Evolutionary conservation across 2,888 invertebrate species (phyloP), one percentile per base, ranked within the genome.

Genomic region (Melieria picta): DNA sequence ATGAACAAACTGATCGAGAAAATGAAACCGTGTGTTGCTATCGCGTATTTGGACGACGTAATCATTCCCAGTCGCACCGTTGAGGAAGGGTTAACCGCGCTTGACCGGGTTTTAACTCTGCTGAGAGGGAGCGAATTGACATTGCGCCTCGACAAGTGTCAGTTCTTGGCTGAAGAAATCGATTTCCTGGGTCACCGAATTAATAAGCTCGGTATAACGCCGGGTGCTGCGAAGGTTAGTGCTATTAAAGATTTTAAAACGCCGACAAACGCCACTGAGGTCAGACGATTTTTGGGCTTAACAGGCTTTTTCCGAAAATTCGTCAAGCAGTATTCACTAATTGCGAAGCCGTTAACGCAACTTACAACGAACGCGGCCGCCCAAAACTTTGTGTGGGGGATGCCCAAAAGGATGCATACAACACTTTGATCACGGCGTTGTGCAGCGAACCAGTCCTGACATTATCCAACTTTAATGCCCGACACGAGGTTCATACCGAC

Each of bases 1-100:
- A 75, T 75, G 73, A 69, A 73, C 9, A 30, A 52, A 47, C 7
- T 74, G 10, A 16, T 50, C 6, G 48, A 11, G 13, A 52, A 45
- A 55, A 65, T 55, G 65, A 65, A 45, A 9, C 65, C 45, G 5
- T 13, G 30, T 30, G 13, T 16, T 16, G 64, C 10, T 7, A 50
- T 64, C 5, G 64, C 64, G 10, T 45, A 65, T 45, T 46, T 56
- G 9, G 65, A 65, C 16, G 65, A 65, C 16, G 64, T 50, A 9
- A 52, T 52, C 4, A 50, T 64, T 42, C 50, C 64, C 3, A 64
- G 64, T n/a, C 48, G 52, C 43, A 64, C 64, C 9, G 46, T 62
- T 11, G 61, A 47, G 5, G 61, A 62, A 42, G 46, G n/a, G 46
- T 62, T 62, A 46, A 11, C 30, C 10, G 42, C n/a, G 7, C 42